Conservation (phyloP, 2,113 vertebrate species). For the Macrotis lagotis region DNA sequence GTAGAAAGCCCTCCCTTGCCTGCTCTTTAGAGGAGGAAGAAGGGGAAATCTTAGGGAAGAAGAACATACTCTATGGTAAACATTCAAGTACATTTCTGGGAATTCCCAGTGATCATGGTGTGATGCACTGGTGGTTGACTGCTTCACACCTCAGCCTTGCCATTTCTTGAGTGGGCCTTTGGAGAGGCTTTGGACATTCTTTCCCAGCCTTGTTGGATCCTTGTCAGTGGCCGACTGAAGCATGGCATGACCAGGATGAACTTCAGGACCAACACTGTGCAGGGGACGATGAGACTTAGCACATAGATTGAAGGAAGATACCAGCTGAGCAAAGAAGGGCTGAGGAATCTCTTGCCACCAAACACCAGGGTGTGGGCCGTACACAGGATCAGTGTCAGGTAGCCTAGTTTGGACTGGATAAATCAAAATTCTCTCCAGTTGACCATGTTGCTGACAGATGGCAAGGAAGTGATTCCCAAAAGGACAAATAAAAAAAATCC, state of each 20-base stretch:
- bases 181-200: slow-evolving; percentile 71
- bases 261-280: slow-evolving; percentile 88
- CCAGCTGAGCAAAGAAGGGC: slow-evolving; percentile 84
- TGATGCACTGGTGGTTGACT: background rate
- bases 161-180: slow-evolving; percentile 62
- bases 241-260: slow-evolving; percentile 89
- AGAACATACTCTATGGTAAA: slow-evolving; percentile 13
- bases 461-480: slow-evolving; percentile 95
- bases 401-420: slow-evolving; percentile 95
- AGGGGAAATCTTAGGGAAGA: background rate
- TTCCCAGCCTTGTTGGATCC: slow-evolving; percentile 94
- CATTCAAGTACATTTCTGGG: background rate
- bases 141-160: slow-evolving; percentile 77
- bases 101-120: background rate
- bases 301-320: slow-evolving; percentile 88
- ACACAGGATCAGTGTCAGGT: slow-evolving; percentile 90
- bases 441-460: slow-evolving; percentile 94
- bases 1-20: slow-evolving; percentile 5
- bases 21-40: slow-evolving; percentile 11
- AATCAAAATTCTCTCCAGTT: slow-evolving; percentile 98
- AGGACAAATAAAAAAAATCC: slow-evolving; percentile 93
- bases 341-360: slow-evolving; percentile 88
- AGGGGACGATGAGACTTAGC: slow-evolving; percentile 89
- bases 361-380: slow-evolving; percentile 90
- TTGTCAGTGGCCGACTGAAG: slow-evolving; percentile 86